Conservation (phyloP, 2,888 invertebrate species). For the Harpalus rubripes region DNA sequence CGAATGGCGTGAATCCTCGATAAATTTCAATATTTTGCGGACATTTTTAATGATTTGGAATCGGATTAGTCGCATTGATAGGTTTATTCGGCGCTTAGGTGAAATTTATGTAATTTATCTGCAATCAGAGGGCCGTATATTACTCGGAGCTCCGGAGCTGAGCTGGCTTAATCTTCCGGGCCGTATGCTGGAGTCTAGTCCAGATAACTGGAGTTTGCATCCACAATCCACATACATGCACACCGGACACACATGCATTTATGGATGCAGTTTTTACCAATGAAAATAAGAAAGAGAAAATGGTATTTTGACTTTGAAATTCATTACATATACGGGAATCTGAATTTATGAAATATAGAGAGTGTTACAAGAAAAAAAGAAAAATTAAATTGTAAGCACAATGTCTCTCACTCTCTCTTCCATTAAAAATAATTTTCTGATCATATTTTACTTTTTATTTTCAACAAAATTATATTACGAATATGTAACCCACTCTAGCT, state of each 20-base stretch:
- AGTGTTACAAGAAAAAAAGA: too few species aligned
- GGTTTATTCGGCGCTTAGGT: constrained; percentile 62
- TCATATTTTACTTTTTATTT: too few species aligned
- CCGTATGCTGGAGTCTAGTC: constrained; percentile 48
- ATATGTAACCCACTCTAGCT: too few species aligned
- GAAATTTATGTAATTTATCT: constrained; percentile 64
- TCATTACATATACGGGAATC: too few species aligned
- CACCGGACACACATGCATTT: not conserved
- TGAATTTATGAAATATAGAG: too few species aligned
- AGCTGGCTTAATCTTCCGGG: constrained; percentile 61
- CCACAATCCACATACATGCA: not conserved
- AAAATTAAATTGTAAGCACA: too few species aligned
- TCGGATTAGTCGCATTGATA: constrained; percentile 60
- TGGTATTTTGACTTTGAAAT: too few species aligned
- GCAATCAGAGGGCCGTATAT: constrained; percentile 63
- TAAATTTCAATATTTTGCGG: constrained; percentile 49
- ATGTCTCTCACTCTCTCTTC: too few species aligned
- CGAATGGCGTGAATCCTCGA: not conserved
- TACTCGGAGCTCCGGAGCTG: constrained; percentile 32
- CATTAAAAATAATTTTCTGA: too few species aligned
- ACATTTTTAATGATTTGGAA: constrained; percentile 59
- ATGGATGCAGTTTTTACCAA: not conserved
- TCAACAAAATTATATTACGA: too few species aligned
- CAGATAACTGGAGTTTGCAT: constrained; percentile 1
- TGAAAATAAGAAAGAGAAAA: not conserved